Evolutionary conservation across 53 echinoderm and acorn worm genomes (phyloP), one percentile per base, ranked within the genome.

Genomic region (Apostichopus leukothele): DNA sequence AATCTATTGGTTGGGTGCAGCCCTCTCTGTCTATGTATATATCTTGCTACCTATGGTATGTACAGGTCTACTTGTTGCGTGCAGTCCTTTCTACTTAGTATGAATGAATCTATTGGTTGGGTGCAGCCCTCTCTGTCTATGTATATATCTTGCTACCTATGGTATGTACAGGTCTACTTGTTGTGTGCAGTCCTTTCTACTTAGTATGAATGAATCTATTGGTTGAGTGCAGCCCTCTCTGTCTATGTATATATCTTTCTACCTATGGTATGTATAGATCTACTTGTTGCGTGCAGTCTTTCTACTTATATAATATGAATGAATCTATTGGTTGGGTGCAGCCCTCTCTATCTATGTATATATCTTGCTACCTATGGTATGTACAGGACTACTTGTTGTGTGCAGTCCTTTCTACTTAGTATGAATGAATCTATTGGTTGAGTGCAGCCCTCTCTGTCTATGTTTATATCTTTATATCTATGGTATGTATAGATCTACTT

Each of bases 11-110:
- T 21, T 90, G 59, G 83, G 50, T 3, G 76, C 14, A 5, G 86
- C 89, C 77, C 66, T 89, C 6, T 76, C 89, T 61, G 79, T 90
- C 7, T n/a, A n/a, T n/a, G n/a, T n/a, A n/a, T n/a, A n/a, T n/a
- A n/a, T n/a, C n/a, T n/a, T n/a, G n/a, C n/a, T n/a, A n/a, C n/a
- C n/a, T n/a, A n/a, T 83, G 93, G 93, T 93, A 84, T 74, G 77
- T 73, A 79, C 11, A 1, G 1, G 1, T 25, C 25, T 25, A 25
- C 1, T 25, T 0, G 25, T 25, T 25, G 25, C 0, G 25, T 25
- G 25, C 25, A n/a, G n/a, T n/a, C n/a, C n/a, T n/a, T n/a, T n/a
- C n/a, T n/a, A n/a, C n/a, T n/a, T n/a, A n/a, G n/a, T n/a, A n/a
- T n/a, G n/a, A n/a, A n/a, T 25, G 91, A n/a, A n/a, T n/a, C n/a